Evolutionary conservation across 2,888 invertebrate genomes (phyloP).

Genomic region (Autographa gamma): DNA sequence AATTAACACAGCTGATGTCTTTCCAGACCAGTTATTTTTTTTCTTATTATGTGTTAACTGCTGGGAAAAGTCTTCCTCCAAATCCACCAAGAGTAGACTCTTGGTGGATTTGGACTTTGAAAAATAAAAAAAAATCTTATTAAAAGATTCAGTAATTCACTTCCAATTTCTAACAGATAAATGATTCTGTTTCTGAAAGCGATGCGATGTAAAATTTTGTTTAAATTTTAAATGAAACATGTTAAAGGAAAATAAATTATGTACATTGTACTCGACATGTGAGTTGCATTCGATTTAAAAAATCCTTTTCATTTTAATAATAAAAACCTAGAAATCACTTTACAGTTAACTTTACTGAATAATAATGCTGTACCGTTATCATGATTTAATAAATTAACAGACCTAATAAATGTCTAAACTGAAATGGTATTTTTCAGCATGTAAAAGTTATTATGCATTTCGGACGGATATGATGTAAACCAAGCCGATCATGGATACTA

Average conservation of each 20-base stretch:
- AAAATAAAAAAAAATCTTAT: too few species aligned
- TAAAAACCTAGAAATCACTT: neutral
- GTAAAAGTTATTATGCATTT: neutral
- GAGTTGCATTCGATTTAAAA: neutral
- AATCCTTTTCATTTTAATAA: neutral
- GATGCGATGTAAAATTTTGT: too few species aligned
- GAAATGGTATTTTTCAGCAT: too few species aligned
- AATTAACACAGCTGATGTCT: slow-evolving; percentile 13
- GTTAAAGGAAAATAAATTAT: neutral
- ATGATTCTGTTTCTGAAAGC: too few species aligned
- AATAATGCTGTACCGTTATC: neutral
- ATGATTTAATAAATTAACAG: too few species aligned
- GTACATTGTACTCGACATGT: neutral
- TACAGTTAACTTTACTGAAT: neutral
- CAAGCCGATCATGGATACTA: slow-evolving; percentile 21
- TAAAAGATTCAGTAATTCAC: too few species aligned
- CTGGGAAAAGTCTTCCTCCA: too few species aligned
- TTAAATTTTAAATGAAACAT: neutral
- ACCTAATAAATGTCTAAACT: neutral
- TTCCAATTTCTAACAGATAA: too few species aligned
- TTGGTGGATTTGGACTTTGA: too few species aligned
- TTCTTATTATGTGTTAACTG: too few species aligned
- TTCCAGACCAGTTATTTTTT: too few species aligned
- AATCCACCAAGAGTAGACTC: too few species aligned
- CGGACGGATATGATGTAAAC: slow-evolving; percentile 2